Percentiles rank a stretch among this genome's conserved stretches.
Evolutionary conservation across 2,797 vertebrate genomes (phyloP).

Genomic region (Menidia menidia): DNA sequence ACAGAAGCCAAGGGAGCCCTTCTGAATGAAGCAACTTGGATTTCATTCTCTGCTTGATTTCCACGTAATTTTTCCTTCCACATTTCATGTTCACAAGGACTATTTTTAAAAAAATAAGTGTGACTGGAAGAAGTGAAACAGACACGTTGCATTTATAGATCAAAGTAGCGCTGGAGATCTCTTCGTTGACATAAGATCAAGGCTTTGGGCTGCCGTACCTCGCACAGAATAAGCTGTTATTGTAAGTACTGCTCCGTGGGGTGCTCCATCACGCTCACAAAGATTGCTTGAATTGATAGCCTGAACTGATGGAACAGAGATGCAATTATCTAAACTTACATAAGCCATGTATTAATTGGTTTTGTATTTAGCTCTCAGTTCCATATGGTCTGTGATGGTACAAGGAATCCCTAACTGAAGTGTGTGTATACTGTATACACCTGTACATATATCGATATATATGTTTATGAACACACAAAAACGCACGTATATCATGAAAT

Average conservation of each 20-base stretch:
- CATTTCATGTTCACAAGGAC: slow-evolving; percentile 48
- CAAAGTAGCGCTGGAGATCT: slow-evolving; percentile 68
- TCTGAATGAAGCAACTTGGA: slow-evolving; percentile 45
- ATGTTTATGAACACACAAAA: too few relatives aligned
- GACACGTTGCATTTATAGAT: slow-evolving; percentile 72
- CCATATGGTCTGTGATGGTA: neutral
- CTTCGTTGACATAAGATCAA: slow-evolving; percentile 70
- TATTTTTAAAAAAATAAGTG: slow-evolving; percentile 74
- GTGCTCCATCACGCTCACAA: slow-evolving; percentile 1
- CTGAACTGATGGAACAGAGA: slow-evolving; percentile 7
- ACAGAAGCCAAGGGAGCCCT: slow-evolving; percentile 35
- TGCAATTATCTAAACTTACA: neutral
- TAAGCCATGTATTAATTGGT: neutral
- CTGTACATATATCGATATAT: too few relatives aligned
- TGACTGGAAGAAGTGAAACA: slow-evolving; percentile 56
- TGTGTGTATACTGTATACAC: too few relatives aligned
- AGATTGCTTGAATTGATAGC: slow-evolving; percentile 20
- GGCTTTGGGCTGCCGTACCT: slow-evolving; percentile 56
- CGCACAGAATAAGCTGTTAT: slow-evolving; percentile 44
- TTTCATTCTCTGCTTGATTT: slow-evolving; percentile 58
- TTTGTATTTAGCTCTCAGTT: neutral
- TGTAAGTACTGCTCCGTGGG: slow-evolving; percentile 24
- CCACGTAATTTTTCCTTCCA: slow-evolving; percentile 43
- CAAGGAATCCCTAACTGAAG: too few relatives aligned
- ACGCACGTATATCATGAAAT: too few relatives aligned